Evolutionary conservation across 2,888 invertebrate genomes (phyloP), one percentile per base, ranked within the genome.

Genomic region (Bombylius major): DNA sequence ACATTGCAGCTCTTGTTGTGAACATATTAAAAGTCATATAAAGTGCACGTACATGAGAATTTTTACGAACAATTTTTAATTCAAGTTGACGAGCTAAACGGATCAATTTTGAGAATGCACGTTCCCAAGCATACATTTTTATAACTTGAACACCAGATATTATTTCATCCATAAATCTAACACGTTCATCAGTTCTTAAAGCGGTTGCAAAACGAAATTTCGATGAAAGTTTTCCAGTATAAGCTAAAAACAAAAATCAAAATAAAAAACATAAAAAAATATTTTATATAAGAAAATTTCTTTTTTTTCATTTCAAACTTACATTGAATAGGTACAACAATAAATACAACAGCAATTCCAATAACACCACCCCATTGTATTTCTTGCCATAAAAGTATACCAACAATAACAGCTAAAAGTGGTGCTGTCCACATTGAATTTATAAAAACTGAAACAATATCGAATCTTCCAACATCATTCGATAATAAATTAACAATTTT

Each of bases 51-150:
- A 86, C 76, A 59, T 82, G 80, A 0, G 83, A 82, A 1, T 82
- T 81, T 48, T 79, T 80, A 32, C 73, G 78, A 0, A 86, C 79
- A 61, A 83, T 77, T 59, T 73, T 76, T 52, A 81, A 50, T 63
- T 80, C 83, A 65, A 79, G 82, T 77, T 78, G 79, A 65, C 92
- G 75, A 5, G 87, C 84, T 34, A 78, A 65, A 11, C 80, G 79
- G 5, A 93, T 84, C 31, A 90, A 78, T 62, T 83, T 79, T 50
- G 86, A 84, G 67, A 93, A 92, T 0, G 90, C 87, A 63, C 83
- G 84, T 70, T 94, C 93, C 86, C 93, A 94, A 2, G 90, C 87
- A 69, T 92, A 93, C 89, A 93, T 91, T 77, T 94, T 94, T 62
- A 94, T 87, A 4, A 92, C 89, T 60, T 82, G 76, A 62, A 85